Evolutionary conservation across 2,888 invertebrate genomes (phyloP).

Genomic region (Scaptomyza polygonia): DNA sequence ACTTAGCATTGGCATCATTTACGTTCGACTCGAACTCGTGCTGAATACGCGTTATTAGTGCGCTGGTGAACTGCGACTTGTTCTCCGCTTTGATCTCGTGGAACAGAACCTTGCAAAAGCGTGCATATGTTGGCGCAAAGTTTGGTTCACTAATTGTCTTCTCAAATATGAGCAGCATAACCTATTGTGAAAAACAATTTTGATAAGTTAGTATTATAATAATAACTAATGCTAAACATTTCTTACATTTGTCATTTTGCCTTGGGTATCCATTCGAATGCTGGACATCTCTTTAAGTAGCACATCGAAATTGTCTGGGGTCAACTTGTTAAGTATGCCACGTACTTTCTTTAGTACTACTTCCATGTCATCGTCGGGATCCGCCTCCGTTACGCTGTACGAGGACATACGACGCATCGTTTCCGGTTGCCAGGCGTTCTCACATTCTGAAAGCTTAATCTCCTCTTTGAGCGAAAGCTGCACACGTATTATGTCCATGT

Average conservation of each 20-base stretch:
- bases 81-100: constrained; percentile 80
- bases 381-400: constrained; percentile 38
- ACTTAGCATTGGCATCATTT: constrained; percentile 82
- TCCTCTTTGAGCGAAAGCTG: constrained; percentile 82
- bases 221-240: neutral
- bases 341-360: constrained; percentile 81
- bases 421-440: constrained; percentile 82
- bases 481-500: constrained; percentile 80
- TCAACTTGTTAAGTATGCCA: constrained; percentile 82
- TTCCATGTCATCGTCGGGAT: constrained; percentile 71
- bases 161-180: constrained; percentile 83
- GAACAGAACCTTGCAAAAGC: constrained; percentile 82
- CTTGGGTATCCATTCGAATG: constrained; percentile 76
- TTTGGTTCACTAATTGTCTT: constrained; percentile 83
- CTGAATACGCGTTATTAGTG: constrained; percentile 78
- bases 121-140: constrained; percentile 82
- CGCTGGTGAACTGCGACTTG: constrained; percentile 70
- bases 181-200: constrained; percentile 47
- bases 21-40: constrained; percentile 82
- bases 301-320: constrained; percentile 82
- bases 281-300: constrained; percentile 79
- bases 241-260: constrained; percentile 80
- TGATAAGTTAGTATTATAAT: neutral
- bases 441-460: constrained; percentile 81
- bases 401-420: constrained; percentile 66